Evolutionary conservation across 1,140 invertebrate species (phyloP).

Genomic region (Drosophila setifemur): DNA sequence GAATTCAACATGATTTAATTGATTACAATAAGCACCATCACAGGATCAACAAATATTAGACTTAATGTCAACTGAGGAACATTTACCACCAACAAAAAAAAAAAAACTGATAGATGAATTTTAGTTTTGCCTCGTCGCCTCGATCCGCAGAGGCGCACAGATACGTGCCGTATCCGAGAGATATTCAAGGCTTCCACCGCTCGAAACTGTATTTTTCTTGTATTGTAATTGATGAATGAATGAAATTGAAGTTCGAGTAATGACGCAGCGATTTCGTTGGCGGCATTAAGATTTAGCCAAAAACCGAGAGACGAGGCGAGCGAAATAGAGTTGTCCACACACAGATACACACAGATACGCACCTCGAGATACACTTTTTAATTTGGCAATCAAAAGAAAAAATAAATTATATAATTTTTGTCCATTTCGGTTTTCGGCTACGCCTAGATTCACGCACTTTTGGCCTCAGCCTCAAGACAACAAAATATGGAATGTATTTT

Average conservation of each 20-base stretch:
- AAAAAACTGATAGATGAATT: constrained; percentile 32
- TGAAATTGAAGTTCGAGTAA: constrained; percentile 80
- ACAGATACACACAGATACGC: background rate
- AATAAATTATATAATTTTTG: constrained; percentile 74
- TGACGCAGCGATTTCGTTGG: constrained; percentile 63
- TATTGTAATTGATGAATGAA: constrained; percentile 80
- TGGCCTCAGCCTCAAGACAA: constrained; percentile 31
- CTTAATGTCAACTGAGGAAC: constrained; percentile 61
- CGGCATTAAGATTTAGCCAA: constrained; percentile 30
- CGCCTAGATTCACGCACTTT: constrained; percentile 73
- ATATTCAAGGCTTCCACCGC: constrained; percentile 70
- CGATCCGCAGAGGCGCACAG: background rate
- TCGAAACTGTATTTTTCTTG: constrained; percentile 62
- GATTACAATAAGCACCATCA: constrained; percentile 45
- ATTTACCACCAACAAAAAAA: constrained; percentile 27
- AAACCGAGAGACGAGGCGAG: constrained; percentile 16
- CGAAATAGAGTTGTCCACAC: constrained; percentile 67
- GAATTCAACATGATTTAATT: constrained; percentile 45
- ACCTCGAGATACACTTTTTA: constrained; percentile 53
- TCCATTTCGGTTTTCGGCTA: constrained; percentile 35
- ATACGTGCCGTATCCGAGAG: constrained; percentile 38
- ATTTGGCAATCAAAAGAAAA: constrained; percentile 78
- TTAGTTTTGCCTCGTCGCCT: constrained; percentile 23
- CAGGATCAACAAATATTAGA: constrained; percentile 65
- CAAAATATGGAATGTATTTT: constrained; percentile 28